Evolutionary conservation across 2,113 vertebrate species (phyloP), one percentile per base, ranked within the genome.

Genomic region (Campylomormyrus numenius): DNA sequence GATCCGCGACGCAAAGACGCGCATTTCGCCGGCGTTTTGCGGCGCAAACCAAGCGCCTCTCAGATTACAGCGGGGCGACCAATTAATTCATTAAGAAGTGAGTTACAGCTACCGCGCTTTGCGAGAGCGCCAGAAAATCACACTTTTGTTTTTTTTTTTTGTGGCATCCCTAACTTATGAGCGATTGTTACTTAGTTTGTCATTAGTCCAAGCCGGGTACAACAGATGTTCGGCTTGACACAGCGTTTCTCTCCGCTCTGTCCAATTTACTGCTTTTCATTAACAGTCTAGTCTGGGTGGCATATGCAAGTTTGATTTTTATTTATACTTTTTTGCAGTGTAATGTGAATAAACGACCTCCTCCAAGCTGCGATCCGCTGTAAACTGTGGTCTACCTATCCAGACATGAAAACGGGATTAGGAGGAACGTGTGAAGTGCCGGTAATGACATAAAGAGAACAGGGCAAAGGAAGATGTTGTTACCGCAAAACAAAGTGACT

Each of bases 151-250:
- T 53, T 52, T 53, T 53, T 53, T 52, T 85, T 85, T 49, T 31
- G 27, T 27, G 5, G 19, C 49, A 31, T 35, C 4, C 11, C 49
- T 53, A 53, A 53, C 49, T 87, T 52, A 35, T 87, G 85, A 87
- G 85, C 49, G 49, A 87, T 87, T 52, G 85, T 53, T 49, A 11
- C 45, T 48, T 85, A 85, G 45, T 85, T 53, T 87, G 49, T 62
- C 95, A 95, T 96, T 96, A 96, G 53, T 89, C 49, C 35, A 42
- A 45, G 92, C 92, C 95, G 93, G 92, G n/a, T 31, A 89, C 88
- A 89, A 48, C 70, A 77, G 62, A 74, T 89, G 62, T 89, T 46
- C n/a, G 35, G 24, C 66, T 80, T 80, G 62, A 89, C 88, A 77
- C 24, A 13, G 66, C 88, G 13, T 74, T 70, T 49, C 88, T 89